A percentile compares a stretch with the other conserved stretches of the same genome.
Conservation (phyloP, 2,113 vertebrate species). For the Octodon degus region DNA sequence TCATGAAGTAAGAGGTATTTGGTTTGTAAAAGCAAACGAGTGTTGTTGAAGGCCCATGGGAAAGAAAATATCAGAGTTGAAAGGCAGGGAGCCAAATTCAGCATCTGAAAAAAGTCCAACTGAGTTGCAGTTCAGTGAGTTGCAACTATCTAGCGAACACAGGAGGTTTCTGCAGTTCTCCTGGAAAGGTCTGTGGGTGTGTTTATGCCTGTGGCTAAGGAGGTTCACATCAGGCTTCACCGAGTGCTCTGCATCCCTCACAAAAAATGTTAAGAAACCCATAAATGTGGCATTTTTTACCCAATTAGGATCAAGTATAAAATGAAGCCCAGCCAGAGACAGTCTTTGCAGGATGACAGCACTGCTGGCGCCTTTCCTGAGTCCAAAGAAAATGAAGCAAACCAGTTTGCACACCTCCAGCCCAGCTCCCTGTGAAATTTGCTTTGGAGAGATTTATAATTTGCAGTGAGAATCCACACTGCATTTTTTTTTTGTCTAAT, state of each 20-base stretch:
- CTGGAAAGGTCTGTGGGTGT: slow-evolving; percentile 45
- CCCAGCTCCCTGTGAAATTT: background rate
- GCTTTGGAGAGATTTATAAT: background rate
- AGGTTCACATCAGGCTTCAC: slow-evolving; percentile 46
- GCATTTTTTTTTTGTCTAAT: background rate
- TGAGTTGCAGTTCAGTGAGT: background rate
- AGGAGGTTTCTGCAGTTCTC: background rate
- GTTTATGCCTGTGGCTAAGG: slow-evolving; percentile 6
- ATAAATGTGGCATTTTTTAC: slow-evolving; percentile 44
- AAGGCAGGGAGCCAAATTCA: background rate
- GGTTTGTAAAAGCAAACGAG: background rate
- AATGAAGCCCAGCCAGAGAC: slow-evolving; percentile 5
- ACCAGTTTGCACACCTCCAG: background rate
- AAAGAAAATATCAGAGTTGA: background rate
- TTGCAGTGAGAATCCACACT: background rate
- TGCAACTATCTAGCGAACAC: slow-evolving; percentile 24
- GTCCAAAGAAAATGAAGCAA: slow-evolving; percentile 41
- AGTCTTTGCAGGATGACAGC: background rate
- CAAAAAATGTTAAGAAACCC: slow-evolving; percentile 37
- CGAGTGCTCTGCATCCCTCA: slow-evolving; percentile 5
- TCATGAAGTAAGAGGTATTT: background rate
- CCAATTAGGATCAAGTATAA: slow-evolving; percentile 68
- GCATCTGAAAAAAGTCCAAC: background rate
- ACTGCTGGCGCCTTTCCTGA: slow-evolving; percentile 10
- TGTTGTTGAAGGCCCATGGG: background rate